Evolutionary conservation across 2,888 invertebrate genomes (phyloP).

Genomic region (Stenichneumon culpator): DNA sequence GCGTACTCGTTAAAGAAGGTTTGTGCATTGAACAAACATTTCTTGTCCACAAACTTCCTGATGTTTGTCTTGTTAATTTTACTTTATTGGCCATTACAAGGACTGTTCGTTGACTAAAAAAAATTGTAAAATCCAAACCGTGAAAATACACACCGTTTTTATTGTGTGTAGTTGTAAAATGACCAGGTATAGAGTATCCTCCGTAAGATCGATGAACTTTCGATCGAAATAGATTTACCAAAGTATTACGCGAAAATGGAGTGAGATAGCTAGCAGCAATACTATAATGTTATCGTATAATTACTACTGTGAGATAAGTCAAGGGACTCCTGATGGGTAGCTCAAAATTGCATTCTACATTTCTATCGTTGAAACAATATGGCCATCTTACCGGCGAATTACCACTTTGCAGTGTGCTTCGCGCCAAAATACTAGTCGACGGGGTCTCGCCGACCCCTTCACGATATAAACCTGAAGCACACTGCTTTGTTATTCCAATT

Average conservation of each 20-base stretch:
- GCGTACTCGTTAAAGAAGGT: no score
- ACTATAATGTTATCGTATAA: constrained; percentile 3
- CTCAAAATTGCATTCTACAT: not conserved
- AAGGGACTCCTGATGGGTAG: not conserved
- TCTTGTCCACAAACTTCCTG: no score
- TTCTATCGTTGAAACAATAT: not conserved
- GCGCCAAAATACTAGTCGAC: constrained; percentile 20
- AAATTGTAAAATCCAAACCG: no score
- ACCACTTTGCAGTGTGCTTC: not conserved
- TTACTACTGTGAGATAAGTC: not conserved
- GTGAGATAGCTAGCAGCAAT: constrained; percentile 15
- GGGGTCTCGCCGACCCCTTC: not conserved
- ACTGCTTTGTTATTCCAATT: constrained; percentile 33
- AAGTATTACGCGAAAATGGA: constrained; percentile 32
- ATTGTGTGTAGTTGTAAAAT: not conserved
- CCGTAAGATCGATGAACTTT: not conserved
- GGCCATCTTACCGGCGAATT: not conserved
- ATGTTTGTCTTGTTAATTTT: no score
- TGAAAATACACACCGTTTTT: not conserved
- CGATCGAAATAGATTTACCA: constrained; percentile 24
- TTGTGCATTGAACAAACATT: no score
- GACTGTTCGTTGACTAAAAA: no score
- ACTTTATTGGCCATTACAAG: no score
- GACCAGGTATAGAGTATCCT: constrained; percentile 13
- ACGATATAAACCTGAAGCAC: constrained; percentile 7